These are phyloP conservation scores for Micronycteris hirsuta DNA, from an alignment of 2,113 vertebrate species.

Conservation along the genomic window DNA sequence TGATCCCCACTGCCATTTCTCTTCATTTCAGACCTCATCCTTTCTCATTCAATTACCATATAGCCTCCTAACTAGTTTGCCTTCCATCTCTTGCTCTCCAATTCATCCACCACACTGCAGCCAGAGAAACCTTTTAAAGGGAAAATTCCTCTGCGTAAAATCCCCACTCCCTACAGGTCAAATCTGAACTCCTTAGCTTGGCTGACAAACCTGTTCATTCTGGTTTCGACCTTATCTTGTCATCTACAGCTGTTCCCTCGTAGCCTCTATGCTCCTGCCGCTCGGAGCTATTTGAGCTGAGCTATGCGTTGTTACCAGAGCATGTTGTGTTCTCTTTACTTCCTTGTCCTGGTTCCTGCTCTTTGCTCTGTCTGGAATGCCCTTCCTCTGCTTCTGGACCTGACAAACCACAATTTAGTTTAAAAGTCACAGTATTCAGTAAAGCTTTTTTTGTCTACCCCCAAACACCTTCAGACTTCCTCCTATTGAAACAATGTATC, in stretches of 20 bases:
- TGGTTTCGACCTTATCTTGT: not conserved
- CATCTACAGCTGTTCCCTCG: not conserved
- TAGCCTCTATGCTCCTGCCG: not conserved
- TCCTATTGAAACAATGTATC: not conserved
- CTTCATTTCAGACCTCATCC: not conserved
- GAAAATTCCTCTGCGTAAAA: conserved; percentile 11
- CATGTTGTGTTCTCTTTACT: not conserved
- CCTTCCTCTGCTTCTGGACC: not conserved
- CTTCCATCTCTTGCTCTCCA: not conserved
- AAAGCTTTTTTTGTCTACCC: not conserved
- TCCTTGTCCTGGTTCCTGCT: not conserved
- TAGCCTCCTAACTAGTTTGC: not conserved
- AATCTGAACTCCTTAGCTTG: not conserved
- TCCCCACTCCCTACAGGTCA: not conserved
- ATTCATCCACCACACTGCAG: not conserved
- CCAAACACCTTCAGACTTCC: not conserved
- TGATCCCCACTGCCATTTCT: not conserved
- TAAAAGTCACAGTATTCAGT: not conserved
- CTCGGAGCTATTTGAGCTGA: not conserved
- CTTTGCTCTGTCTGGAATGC: not conserved
- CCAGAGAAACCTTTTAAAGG: not conserved
- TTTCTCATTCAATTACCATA: conserved; percentile 5
- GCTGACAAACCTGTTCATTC: not conserved
- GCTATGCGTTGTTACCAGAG: not conserved
- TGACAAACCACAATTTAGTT: not conserved